Conservation (phyloP, 1,140 invertebrate species). For the Drosophila sturtevanti region DNA sequence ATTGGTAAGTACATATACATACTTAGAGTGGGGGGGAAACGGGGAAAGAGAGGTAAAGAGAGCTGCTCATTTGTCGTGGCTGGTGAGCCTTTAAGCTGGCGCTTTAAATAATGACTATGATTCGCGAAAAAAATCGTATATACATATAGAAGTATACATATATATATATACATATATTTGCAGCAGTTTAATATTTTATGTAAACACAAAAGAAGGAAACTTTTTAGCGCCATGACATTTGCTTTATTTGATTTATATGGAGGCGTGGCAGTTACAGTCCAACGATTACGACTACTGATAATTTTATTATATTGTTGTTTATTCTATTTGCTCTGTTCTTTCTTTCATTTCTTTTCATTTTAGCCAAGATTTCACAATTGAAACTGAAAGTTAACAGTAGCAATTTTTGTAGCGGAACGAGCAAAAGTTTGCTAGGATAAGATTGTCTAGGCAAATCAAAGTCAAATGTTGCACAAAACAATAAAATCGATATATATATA, state of each 20-base stretch:
- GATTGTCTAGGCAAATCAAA: slow-evolving; percentile 59
- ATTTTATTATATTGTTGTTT: slow-evolving; percentile 20
- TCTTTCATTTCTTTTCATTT: background rate
- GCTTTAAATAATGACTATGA: slow-evolving; percentile 76
- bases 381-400: slow-evolving; percentile 38
- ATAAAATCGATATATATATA: background rate
- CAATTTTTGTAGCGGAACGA: background rate
- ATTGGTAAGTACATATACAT: slow-evolving; percentile 13
- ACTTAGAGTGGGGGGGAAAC: background rate
- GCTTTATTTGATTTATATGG: slow-evolving; percentile 29
- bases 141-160: too few relatives aligned
- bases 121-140: slow-evolving; percentile 51
- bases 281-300: slow-evolving; percentile 25
- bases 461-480: slow-evolving; percentile 8
- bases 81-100: slow-evolving; percentile 64
- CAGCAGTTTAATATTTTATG: slow-evolving; percentile 54
- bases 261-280: slow-evolving; percentile 44
- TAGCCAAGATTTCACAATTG: slow-evolving; percentile 11
- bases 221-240: slow-evolving; percentile 29
- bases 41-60: background rate
- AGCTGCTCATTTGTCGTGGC: slow-evolving; percentile 62
- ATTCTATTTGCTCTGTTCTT: background rate
- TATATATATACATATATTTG: slow-evolving; percentile 31
- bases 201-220: slow-evolving; percentile 50
- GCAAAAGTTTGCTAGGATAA: slow-evolving; percentile 33